phyloP scores from a whole-genome alignment of 2,113 vertebrate genomes.

The Seriola rivoliana region DNA sequence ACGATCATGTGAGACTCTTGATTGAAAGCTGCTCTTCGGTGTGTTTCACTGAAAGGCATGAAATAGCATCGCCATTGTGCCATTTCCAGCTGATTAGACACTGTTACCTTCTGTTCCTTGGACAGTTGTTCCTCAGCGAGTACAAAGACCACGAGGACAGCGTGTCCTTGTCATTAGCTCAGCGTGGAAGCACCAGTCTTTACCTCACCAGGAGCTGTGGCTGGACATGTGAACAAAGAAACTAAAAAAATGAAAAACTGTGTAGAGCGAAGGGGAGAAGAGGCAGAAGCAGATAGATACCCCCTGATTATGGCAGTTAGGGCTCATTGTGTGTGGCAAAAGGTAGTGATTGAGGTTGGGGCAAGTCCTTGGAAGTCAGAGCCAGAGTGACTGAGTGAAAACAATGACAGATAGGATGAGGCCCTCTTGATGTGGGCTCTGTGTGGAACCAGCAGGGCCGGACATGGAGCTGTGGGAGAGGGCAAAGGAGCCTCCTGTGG shows the following conservation, averaged over 20 bases:
- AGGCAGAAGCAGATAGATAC: constrained; percentile 34
- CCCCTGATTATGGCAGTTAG: constrained; percentile 67
- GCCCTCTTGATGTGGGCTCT: constrained; percentile 54
- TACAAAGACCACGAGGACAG: constrained; percentile 43
- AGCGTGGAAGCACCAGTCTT: constrained; percentile 56
- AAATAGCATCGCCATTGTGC: constrained; percentile 50
- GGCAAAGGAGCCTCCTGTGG: constrained; percentile 55
- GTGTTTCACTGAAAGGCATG: constrained; percentile 40
- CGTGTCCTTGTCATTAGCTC: constrained; percentile 64
- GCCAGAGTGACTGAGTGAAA: constrained; percentile 55
- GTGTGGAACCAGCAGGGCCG: constrained; percentile 47
- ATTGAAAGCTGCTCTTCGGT: constrained; percentile 29
- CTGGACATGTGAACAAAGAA: constrained; percentile 9
- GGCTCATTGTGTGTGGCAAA: constrained; percentile 44
- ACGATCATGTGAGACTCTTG: constrained; percentile 1
- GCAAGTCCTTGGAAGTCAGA: constrained; percentile 60
- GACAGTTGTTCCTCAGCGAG: constrained; percentile 61
- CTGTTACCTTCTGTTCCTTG: constrained; percentile 55
- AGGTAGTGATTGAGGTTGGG: constrained; percentile 49
- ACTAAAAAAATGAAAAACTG: neutral
- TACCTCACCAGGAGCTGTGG: constrained; percentile 25
- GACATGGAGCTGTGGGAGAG: constrained; percentile 57
- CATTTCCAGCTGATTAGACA: constrained; percentile 62
- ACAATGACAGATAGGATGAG: constrained; percentile 75
- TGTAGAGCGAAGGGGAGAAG: neutral